These are phyloP conservation scores for Macrophya annulata DNA, from an alignment of 2,888 invertebrate genomes.

Conservation along the genomic window DNA sequence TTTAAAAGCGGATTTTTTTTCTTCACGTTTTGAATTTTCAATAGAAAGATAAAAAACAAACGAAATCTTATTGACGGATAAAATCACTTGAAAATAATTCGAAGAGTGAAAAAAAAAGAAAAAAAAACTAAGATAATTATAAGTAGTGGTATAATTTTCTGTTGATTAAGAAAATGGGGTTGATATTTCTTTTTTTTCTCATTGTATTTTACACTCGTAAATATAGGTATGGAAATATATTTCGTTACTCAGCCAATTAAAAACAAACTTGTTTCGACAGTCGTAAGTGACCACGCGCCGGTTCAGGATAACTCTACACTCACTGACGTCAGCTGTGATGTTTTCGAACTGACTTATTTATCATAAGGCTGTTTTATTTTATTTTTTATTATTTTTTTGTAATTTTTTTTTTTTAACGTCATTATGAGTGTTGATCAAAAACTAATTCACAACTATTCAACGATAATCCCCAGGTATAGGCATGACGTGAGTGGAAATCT, in stretches of 20 bases:
- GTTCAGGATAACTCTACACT: background rate
- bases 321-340: background rate
- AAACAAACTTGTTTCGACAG: background rate
- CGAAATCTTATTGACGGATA: too few relatives aligned
- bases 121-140: too few relatives aligned
- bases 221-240: background rate
- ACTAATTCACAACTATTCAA: background rate
- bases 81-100: background rate
- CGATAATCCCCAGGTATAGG: background rate
- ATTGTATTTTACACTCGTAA: background rate
- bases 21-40: background rate
- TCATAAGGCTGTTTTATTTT: background rate
- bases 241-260: background rate
- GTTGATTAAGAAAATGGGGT: background rate
- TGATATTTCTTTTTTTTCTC: background rate
- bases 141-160: background rate
- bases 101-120: too few relatives aligned
- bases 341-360: background rate
- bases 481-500: background rate
- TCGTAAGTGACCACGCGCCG: background rate
- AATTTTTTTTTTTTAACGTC: background rate
- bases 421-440: background rate
- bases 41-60: background rate
- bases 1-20: background rate
- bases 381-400: background rate